A percentile compares a stretch with the other conserved stretches of the same genome.
Evolutionary conservation across 2,113 vertebrate species (phyloP).

Genomic region (Esox niger): DNA sequence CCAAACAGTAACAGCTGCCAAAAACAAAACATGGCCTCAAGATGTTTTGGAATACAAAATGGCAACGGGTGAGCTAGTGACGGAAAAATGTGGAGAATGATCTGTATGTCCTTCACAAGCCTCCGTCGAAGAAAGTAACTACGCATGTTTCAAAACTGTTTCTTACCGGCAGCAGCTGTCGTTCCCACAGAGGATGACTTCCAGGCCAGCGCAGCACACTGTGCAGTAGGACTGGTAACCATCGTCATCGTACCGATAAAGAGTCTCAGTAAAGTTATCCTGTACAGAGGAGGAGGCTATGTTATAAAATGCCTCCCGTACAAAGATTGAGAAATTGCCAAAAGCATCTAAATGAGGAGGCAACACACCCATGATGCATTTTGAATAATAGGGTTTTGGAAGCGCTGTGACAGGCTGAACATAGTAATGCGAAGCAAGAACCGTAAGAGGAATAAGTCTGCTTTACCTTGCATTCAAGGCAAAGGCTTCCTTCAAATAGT

Average conservation of each 20-base stretch:
- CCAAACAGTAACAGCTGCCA: slow-evolving; percentile 85
- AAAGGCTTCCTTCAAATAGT: slow-evolving; percentile 89
- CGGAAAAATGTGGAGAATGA: not conserved
- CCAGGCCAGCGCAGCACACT: slow-evolving; percentile 87
- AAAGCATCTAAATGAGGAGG: not conserved
- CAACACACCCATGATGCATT: too few species aligned
- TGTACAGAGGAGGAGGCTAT: slow-evolving; percentile 47
- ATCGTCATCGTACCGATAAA: slow-evolving; percentile 88
- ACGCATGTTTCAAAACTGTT: not conserved
- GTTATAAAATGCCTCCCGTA: not conserved
- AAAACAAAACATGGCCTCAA: not conserved
- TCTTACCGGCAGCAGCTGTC: slow-evolving; percentile 86
- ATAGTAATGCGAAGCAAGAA: not conserved
- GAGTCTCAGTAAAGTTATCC: slow-evolving; percentile 87
- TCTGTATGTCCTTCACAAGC: too few species aligned
- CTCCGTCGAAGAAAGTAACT: not conserved
- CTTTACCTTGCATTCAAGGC: slow-evolving; percentile 78
- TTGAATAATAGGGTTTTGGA: too few species aligned
- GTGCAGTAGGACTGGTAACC: slow-evolving; percentile 96
- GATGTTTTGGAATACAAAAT: not conserved
- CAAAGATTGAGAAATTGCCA: not conserved
- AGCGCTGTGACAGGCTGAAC: too few species aligned
- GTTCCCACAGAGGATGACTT: slow-evolving; percentile 88
- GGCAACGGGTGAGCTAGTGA: not conserved
- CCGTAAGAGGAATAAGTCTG: not conserved